Conservation (phyloP, 2,113 vertebrate species). For the Cyprinus carpio region DNA sequence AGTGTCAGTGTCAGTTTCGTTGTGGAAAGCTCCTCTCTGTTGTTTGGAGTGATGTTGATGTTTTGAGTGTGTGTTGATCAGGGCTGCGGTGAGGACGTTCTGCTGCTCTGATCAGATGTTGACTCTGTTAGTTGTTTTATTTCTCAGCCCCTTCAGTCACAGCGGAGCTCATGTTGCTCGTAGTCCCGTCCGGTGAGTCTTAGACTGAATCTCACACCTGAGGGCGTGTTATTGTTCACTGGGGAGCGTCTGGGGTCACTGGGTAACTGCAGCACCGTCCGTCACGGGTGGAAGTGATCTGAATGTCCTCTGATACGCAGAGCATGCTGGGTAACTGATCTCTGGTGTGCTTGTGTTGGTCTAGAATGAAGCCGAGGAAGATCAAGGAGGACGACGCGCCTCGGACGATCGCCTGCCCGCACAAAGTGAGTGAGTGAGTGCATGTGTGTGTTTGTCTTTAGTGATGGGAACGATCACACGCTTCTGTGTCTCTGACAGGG, state of each 20-base stretch:
- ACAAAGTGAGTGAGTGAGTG: constrained; percentile 83
- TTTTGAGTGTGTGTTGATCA: no score
- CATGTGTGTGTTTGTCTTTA: not conserved
- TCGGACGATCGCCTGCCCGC: constrained; percentile 97
- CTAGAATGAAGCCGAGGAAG: constrained; percentile 98
- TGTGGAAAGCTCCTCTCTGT: no score
- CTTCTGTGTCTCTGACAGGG: constrained; percentile 73
- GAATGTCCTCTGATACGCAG: not conserved
- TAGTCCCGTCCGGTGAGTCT: constrained; percentile 51
- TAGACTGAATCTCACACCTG: no score
- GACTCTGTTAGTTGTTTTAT: constrained; percentile 34
- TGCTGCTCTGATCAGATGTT: not conserved
- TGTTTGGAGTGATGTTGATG: no score
- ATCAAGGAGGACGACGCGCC: constrained; percentile 98
- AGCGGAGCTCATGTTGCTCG: constrained; percentile 49
- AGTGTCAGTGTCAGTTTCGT: no score
- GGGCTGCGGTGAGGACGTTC: no score
- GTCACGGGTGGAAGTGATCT: not conserved
- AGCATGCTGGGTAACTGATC: not conserved
- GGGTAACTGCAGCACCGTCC: no score
- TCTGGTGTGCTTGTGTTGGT: constrained; percentile 35
- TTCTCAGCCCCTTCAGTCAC: constrained; percentile 54
- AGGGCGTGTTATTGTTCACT: not conserved
- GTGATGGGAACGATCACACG: no score
- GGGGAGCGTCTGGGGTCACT: not conserved